These are phyloP conservation scores for Aspidapion aeneum DNA, from an alignment of 2,888 invertebrate species.

Conservation along the genomic window DNA sequence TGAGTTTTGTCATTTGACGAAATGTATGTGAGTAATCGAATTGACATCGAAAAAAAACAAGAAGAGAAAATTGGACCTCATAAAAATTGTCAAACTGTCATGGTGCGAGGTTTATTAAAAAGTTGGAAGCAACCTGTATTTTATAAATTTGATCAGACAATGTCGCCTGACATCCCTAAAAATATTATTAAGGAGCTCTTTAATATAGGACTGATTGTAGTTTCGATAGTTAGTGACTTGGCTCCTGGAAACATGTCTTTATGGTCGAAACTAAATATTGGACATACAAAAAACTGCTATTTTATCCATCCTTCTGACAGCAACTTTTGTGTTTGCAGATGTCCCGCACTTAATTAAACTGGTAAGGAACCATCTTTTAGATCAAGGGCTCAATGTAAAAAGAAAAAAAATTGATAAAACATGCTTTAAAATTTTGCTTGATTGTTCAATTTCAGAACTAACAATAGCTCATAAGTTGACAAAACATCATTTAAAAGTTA, in stretches of 20 bases:
- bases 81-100: conserved; percentile 11
- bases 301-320: not conserved
- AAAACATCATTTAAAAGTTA: conserved; percentile 20
- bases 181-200: conserved; percentile 15
- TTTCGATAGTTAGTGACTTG: conserved; percentile 17
- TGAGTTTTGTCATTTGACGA: conserved; percentile 24
- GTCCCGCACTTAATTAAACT: conserved; percentile 29
- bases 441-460: conserved; percentile 18
- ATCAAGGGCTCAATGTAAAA: conserved; percentile 25
- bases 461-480: conserved; percentile 26
- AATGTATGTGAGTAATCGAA: conserved; percentile 21
- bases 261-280: conserved; percentile 8
- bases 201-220: conserved; percentile 12
- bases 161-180: conserved; percentile 6
- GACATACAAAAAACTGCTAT: not conserved
- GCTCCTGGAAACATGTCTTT: conserved; percentile 17
- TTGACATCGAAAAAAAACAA: conserved; percentile 23
- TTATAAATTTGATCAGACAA: conserved; percentile 9
- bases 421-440: conserved; percentile 5
- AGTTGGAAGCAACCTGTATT: conserved; percentile 13
- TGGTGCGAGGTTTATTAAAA: conserved; percentile 6
- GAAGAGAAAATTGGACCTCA: conserved; percentile 13
- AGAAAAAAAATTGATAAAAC: conserved; percentile 10
- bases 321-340: conserved; percentile 27
- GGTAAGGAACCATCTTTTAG: conserved; percentile 28